Conservation (phyloP, 2,113 vertebrate genomes). For the Narcine bancroftii region DNA sequence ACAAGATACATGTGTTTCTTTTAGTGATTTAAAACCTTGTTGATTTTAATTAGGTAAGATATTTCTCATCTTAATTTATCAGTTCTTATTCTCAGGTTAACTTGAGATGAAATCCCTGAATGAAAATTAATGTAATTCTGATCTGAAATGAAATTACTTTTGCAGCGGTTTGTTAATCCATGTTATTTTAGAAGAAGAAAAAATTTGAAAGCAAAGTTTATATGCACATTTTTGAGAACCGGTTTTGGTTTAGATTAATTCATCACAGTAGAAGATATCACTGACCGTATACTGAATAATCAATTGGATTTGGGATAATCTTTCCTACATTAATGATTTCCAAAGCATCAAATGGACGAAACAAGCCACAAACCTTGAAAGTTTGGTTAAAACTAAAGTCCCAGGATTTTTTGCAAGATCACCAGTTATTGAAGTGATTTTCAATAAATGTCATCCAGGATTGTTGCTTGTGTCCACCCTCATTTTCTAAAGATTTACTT, state of each 20-base stretch:
- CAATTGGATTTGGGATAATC: background rate
- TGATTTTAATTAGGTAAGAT: background rate
- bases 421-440: background rate
- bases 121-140: background rate
- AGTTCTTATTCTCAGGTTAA: background rate
- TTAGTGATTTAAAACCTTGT: background rate
- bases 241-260: slow-evolving; percentile 8
- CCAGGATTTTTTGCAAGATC: background rate
- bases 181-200: background rate
- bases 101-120: background rate
- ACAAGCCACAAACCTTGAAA: background rate
- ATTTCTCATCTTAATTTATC: background rate
- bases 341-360: background rate
- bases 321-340: background rate
- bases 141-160: background rate
- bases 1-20: background rate
- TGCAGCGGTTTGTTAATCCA: background rate
- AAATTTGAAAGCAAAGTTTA: background rate
- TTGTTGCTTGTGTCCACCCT: slow-evolving; percentile 28
- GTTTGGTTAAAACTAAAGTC: background rate
- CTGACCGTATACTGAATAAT: background rate
- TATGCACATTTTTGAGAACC: background rate
- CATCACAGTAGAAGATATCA: background rate
- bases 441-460: background rate
- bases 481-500: background rate